Base-by-base conservation (phyloP, 2,113 vertebrate genomes). In the Pseudonaja textilis region DNA sequence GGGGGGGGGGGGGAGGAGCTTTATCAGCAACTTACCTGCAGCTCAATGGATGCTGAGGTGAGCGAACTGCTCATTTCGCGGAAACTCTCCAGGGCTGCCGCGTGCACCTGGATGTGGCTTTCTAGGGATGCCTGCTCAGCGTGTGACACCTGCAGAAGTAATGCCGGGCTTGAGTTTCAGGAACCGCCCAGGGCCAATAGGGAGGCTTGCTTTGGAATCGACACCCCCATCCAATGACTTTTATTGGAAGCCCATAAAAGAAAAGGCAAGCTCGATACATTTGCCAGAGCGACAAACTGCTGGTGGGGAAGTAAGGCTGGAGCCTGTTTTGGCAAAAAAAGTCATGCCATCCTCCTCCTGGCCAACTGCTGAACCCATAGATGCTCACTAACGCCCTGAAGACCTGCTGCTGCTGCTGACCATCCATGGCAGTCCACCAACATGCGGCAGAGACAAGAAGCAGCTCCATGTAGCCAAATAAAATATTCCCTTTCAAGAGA, bases 11-110 rank as follows among this genome's bases (percentile, higher is more conserved):
- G 56, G 3, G 10, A 29, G 5, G 64, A 5, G 29, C 93, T 64
- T 93, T 95, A 5, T 94, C 94, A 93, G 87, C 64, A 92, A 90
- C 85, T 64, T 97, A 98, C 99, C 99, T 99, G 99, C 95, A 99
- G 96, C 96, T 97, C 97, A 85, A 99, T 97, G 96, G 99, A 99
- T 94, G 98, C 96, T 4, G 98, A 97, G 42, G 98, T 98, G 91
- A 99, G 97, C 3, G 98, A 98, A 86, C 97, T 98, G 97, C 99
- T 99, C 98, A 99, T 98, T 96, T 98, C 97, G 94, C 98, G 98
- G 93, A 99, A 98, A 96, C 98, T 99, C n/a, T 99, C 98, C 98
- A 99, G 98, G 90, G 98, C 99, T 52, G 98, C 95, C 0, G 98
- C 98, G 94, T 99, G 98, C 45, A 98, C 93, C 96, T 96, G 98